Evolutionary conservation across 2,888 invertebrate genomes (phyloP).

Genomic region (Lepeophtheirus nordmannii): DNA sequence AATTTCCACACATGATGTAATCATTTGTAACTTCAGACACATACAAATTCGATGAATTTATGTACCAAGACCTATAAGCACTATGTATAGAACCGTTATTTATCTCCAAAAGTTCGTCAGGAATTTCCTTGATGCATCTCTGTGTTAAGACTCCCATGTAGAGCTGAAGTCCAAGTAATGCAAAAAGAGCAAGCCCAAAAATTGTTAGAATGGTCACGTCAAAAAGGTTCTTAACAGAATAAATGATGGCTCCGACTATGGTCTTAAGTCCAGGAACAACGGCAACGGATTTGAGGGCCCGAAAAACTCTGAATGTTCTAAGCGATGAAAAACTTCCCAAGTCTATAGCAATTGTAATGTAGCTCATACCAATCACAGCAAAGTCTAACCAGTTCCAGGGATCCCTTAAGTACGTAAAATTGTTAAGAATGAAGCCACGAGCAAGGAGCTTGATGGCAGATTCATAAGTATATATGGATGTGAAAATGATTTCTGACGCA

Average conservation of each 20-base stretch:
- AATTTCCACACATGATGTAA: conserved; percentile 59
- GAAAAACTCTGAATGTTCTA: conserved; percentile 95
- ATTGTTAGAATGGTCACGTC: conserved; percentile 98
- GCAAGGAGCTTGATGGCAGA: conserved; percentile 98
- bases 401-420: conserved; percentile 99
- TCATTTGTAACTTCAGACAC: background rate
- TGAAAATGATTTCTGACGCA: conserved; percentile 64
- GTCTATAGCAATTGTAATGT: conserved; percentile 96
- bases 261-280: conserved; percentile 98
- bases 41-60: conserved; percentile 30
- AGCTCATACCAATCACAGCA: conserved; percentile 82
- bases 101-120: conserved; percentile 49
- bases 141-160: conserved; percentile 93
- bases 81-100: conserved; percentile 40
- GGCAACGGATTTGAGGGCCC: conserved; percentile 98
- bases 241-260: conserved; percentile 97
- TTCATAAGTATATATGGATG: conserved; percentile 98
- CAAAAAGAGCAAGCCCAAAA: conserved; percentile 95
- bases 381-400: conserved; percentile 99
- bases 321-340: conserved; percentile 97
- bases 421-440: conserved; percentile 96
- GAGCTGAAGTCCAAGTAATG: conserved; percentile 58
- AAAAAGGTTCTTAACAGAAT: conserved; percentile 94
- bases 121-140: conserved; percentile 65
- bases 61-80: conserved; percentile 56